Base-by-base conservation (phyloP, 1,140 invertebrate species). In the Chlorops oryzae region DNA sequence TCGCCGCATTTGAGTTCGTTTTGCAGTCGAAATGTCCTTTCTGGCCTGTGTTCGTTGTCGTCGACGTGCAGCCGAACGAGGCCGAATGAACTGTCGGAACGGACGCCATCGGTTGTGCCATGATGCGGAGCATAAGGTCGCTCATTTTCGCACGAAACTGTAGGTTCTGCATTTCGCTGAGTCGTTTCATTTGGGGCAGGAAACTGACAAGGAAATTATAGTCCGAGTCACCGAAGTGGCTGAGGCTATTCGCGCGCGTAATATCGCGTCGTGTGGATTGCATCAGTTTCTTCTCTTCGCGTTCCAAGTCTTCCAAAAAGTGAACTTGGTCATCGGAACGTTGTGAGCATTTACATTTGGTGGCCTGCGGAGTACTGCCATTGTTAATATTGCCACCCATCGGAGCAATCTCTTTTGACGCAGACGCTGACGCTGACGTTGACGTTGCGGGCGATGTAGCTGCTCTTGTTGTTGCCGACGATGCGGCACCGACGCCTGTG, bases 131-230 rank as follows among this genome's bases (percentile, higher is more conserved):
- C 44, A 69, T 46, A 15, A 69, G 37, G 10, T 69, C 65, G 12
- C 65, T 57, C 65, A 69, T 64, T 42, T 59, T 65, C 47, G 65
- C 65, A 24, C 65, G 62, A 55, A 69, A 69, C 38, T 50, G 53
- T 5, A 69, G 44, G 48, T 69, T 69, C 37, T 69, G 65, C 24
- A 65, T 40, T 34, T 63, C 53, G 32, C 54, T 53, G 65, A 69
- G 68, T 53, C 65, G 58, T 52, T 69, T 69, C 65, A 69, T 69
- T 10, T 66, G 47, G 15, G 65, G 65, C 56, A 69, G 45, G 39
- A 69, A 69, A 43, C 65, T 69, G 17, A 69, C 59, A 5, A 69
- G 57, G 41, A 64, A 69, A 56, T 69, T 69, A 42, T 69, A 69
- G 25, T 69, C 65, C 0, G 65, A 63, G 37, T 69, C 65, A 39